Base-by-base conservation (phyloP, 92 coral and sea anemone genomes). In the Siderastrea radians region DNA sequence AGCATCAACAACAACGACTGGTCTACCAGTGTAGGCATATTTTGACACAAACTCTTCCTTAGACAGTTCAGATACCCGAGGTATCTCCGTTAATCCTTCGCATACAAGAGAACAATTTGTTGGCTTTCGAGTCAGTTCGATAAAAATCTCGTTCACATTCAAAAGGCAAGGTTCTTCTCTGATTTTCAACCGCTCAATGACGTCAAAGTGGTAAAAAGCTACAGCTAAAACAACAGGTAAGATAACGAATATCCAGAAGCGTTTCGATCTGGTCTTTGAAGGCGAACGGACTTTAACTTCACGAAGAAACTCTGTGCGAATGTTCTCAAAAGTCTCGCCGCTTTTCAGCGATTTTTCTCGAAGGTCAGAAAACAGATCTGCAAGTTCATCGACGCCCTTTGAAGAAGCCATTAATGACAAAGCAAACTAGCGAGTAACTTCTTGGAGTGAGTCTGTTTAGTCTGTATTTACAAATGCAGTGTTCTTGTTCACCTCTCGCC, bases 1-100 rank as follows among this genome's bases (percentile, higher is more conserved):
- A 51, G 98, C 99, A 54, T 98, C 99, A n/a, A 91, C 86, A 44
- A 98, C 95, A 9, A 98, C 98, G 17, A 96, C 92, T 14, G 99
- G 99, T 72, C 98, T 79, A 13, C 98, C 98, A 46, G 52, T 94
- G 93, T 98, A 98, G 49, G 99, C 99, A 89, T 92, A 96, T 7
- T 96, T 90, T 52, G 86, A 59, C 26, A 89, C 90, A 67, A 98
- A 98, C 50, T 90, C 91, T 63, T 91, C 93, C 55, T 86, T 86
- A 4, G 98, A 90, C 74, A 98, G 79, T 49, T 79, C 91, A 43
- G 99, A 96, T 50, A 98, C 78, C 83, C 95, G 87, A 4, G 99
- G 98, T 19, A 98, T 92, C 49, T 88, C 94, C 7, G 73, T 75
- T 43, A 95, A 81, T 12, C 98, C 99, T 87, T 98, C 94, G 83